Base-by-base conservation (phyloP, 2,113 vertebrate species). In the Semnornis frantzii region DNA sequence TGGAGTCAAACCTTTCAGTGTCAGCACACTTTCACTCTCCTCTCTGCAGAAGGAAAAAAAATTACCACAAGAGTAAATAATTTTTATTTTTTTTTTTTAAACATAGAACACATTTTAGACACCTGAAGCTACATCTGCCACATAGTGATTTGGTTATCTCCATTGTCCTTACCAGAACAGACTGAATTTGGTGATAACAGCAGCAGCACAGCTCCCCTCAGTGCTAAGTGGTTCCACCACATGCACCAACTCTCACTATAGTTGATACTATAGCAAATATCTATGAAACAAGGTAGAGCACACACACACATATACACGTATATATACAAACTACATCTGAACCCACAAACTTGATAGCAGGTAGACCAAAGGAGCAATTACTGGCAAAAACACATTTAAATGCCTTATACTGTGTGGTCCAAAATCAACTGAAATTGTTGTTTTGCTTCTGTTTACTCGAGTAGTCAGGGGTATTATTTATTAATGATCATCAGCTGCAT, bases 11-110 rank as follows among this genome's bases (percentile, higher is more conserved):
- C 99, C 99, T 95, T 99, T 99, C 98, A 99, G 98, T 0, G 99
- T 99, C 97, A 99, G 97, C 92, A 99, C 99, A 33, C 99, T 99
- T 98, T 99, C 99, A 93, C 99, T 99, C 97, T 99, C 99, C 98
- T 99, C 99, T 98, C 99, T 99, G 97, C 15, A 95, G 78, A 66
- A 85, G 48, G 16, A 2, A 57, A 68, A 64, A 33, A 82, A 30
- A 15, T 28, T 2, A 12, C 20, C 19, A 48, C 48, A 52, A 25
- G 23, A 58, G 11, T 64, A 75, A 84, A 28, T 15, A 72, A 64
- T 6, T 25, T 50, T 10, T 48, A 48, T 48, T 48, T 20, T 48
- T 48, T 64, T 68, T 50, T 76, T 75, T 4, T 37, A 31, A 82
- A 37, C 37, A 59, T 0, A 0, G 25, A 55, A 33, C 18, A 48